phyloP scores from a whole-genome alignment of 2,113 vertebrate species.

The Eptesicus fuscus region DNA sequence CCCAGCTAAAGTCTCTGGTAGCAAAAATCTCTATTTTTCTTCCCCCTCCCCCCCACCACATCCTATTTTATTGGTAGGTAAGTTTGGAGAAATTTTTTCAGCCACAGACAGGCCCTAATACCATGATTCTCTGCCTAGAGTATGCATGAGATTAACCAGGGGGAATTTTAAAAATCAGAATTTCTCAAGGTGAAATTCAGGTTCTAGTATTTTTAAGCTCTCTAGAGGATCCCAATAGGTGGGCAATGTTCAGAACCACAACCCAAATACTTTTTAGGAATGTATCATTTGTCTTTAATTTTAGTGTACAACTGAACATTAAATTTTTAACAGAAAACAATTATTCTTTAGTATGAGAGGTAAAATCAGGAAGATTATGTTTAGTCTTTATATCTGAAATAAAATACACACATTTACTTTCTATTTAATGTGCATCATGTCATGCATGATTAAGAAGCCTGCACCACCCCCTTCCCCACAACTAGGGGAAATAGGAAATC shows the following conservation, averaged over 20 bases:
- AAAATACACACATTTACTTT: not conserved
- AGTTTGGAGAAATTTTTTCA: not conserved
- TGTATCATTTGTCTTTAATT: not conserved
- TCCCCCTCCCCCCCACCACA: rapidly evolving
- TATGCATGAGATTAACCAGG: not conserved
- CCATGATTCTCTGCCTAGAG: not conserved
- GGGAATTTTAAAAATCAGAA: not conserved
- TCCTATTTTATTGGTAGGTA: not conserved
- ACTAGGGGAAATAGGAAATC: not conserved
- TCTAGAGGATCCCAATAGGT: not conserved
- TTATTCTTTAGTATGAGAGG: not conserved
- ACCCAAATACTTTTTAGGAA: not conserved
- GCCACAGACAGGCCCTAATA: not conserved
- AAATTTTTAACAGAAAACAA: not conserved
- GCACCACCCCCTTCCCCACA: rapidly evolving
- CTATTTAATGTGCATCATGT: not conserved
- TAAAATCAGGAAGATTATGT: not conserved
- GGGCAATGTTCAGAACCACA: not conserved
- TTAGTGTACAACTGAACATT: not conserved
- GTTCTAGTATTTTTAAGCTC: not conserved
- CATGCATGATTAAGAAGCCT: not conserved
- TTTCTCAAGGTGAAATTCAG: not conserved
- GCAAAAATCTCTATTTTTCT: not conserved
- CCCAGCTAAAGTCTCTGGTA: not conserved
- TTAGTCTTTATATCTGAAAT: not conserved